These are phyloP conservation scores for Cygnus olor DNA, from an alignment of 2,797 vertebrate species.

Conservation along the genomic window DNA sequence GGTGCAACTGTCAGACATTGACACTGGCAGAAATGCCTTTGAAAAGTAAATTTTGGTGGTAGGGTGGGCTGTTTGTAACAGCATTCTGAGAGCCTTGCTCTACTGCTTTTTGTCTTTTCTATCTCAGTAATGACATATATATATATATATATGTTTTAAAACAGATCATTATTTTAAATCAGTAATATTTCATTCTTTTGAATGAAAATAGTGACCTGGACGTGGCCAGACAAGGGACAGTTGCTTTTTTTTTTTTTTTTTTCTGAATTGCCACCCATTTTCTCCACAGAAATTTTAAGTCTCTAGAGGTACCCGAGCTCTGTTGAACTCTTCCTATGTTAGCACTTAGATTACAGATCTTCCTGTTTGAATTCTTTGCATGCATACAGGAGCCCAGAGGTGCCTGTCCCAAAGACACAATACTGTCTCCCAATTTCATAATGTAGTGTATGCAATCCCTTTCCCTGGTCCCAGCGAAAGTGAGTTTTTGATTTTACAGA, in stretches of 20 bases:
- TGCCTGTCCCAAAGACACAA: not conserved
- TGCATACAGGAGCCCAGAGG: not conserved
- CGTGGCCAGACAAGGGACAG: not conserved
- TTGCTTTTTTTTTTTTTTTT: not conserved
- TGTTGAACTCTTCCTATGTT: not conserved
- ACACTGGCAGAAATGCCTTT: not conserved
- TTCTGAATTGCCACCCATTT: not conserved
- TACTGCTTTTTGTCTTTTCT: not conserved
- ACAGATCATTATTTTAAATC: not conserved
- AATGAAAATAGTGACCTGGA: not conserved
- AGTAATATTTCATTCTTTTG: not conserved
- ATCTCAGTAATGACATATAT: too few relatives aligned
- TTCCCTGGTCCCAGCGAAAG: not conserved
- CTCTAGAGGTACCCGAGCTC: not conserved
- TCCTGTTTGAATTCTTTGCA: not conserved
- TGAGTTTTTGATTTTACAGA: not conserved
- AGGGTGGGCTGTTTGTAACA: not conserved
- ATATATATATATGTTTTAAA: not conserved
- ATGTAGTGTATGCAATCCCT: not conserved
- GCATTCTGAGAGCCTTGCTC: not conserved
- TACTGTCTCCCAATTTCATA: not conserved
- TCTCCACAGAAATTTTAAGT: not conserved
- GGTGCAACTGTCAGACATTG: not conserved
- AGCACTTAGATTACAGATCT: not conserved
- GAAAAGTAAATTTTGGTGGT: not conserved